Percentiles rank a stretch among this genome's conserved stretches.
These are phyloP conservation scores for Aphodius sticticus DNA, from an alignment of 2,888 invertebrate genomes.

Conservation along the genomic window DNA sequence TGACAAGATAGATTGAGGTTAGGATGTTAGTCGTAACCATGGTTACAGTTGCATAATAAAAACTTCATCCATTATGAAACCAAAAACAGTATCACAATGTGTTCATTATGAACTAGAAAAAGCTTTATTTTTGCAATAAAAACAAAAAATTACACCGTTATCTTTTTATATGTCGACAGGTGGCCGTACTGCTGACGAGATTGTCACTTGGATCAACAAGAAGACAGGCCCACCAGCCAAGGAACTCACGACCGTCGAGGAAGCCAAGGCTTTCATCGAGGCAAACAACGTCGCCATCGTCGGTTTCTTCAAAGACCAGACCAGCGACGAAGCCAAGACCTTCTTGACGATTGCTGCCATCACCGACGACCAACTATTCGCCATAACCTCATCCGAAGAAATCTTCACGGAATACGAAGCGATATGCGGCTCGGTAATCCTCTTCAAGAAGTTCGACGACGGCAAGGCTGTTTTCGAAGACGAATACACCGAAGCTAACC, in stretches of 20 bases:
- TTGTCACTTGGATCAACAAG: slow-evolving; percentile 93
- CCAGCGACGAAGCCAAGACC: slow-evolving; percentile 80
- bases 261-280: slow-evolving; percentile 83
- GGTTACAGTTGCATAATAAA: too few relatives aligned
- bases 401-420: slow-evolving; percentile 83
- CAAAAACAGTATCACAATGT: too few relatives aligned
- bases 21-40: too few relatives aligned
- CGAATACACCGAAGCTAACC: slow-evolving; percentile 68
- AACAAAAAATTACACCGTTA: neutral
- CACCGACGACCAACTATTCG: slow-evolving; percentile 91
- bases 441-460: slow-evolving; percentile 97
- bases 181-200: slow-evolving; percentile 91
- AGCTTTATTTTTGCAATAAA: too few relatives aligned
- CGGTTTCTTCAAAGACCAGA: slow-evolving; percentile 89
- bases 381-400: slow-evolving; percentile 80
- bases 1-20: too few relatives aligned
- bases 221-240: slow-evolving; percentile 97
- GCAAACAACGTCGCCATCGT: slow-evolving; percentile 83
- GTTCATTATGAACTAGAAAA: too few relatives aligned
- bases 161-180: slow-evolving; percentile 61
- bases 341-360: slow-evolving; percentile 82
- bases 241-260: slow-evolving; percentile 78
- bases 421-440: slow-evolving; percentile 78
- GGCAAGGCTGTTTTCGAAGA: slow-evolving; percentile 77
- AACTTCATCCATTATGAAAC: too few relatives aligned